These are phyloP conservation scores for Trogon melanurus DNA, from an alignment of 2,113 vertebrate species.

Conservation along the genomic window DNA sequence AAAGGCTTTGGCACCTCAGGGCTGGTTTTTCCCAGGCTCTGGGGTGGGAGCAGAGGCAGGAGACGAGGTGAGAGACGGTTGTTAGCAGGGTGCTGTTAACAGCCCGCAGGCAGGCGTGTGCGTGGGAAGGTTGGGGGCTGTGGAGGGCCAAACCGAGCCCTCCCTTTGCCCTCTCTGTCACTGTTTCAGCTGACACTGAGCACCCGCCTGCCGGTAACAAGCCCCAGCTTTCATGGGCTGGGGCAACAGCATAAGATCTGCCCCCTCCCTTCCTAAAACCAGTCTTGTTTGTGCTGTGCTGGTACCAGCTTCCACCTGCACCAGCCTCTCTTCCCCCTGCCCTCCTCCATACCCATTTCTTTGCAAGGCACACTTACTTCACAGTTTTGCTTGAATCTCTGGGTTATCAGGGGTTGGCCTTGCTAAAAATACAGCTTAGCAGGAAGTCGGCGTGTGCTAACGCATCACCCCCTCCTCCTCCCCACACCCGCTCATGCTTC, in stretches of 20 bases:
- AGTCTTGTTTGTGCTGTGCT: not conserved
- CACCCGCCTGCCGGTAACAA: not conserved
- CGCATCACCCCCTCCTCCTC: not conserved
- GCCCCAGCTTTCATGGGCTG: not conserved
- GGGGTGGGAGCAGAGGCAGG: not conserved
- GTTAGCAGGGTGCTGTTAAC: conserved; percentile 56
- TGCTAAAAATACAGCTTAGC: conserved; percentile 47
- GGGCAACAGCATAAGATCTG: not conserved
- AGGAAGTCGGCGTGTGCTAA: conserved; percentile 7
- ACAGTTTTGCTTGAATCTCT: not conserved
- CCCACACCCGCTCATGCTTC: not conserved
- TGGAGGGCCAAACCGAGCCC: not conserved
- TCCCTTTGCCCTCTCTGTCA: accelerated
- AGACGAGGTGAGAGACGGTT: conserved; percentile 46
- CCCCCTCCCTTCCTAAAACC: not conserved
- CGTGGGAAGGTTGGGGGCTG: conserved; percentile 55
- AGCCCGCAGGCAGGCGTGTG: conserved; percentile 15
- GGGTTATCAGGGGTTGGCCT: not conserved
- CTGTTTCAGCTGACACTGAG: not conserved
- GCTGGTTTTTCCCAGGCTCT: conserved; percentile 55
- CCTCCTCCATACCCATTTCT: not conserved
- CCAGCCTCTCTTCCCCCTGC: not conserved
- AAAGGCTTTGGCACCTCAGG: conserved; percentile 1
- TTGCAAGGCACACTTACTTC: not conserved
- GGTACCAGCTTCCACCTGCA: not conserved